Evolutionary conservation across 2,888 invertebrate genomes (phyloP).

Genomic region (Caenorhabditis sinica): DNA sequence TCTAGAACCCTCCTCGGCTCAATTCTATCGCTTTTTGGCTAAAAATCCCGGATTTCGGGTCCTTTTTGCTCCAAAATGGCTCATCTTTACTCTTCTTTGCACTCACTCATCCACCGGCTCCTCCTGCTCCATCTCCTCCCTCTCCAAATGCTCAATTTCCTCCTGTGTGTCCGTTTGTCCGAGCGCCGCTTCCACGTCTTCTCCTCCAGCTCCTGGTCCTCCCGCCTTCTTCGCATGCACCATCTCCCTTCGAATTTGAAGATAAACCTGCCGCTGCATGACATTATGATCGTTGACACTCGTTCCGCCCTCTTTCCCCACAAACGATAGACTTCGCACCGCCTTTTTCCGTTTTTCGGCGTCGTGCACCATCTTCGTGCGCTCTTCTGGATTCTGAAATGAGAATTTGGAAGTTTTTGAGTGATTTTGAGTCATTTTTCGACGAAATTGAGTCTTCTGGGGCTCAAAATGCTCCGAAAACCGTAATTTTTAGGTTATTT

Average conservation of each 20-base stretch:
- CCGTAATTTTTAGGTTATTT: no score
- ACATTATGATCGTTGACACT: conserved; percentile 61
- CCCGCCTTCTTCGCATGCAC: conserved; percentile 18
- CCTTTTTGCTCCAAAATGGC: neutral
- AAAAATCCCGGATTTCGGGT: no score
- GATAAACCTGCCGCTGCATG: conserved; percentile 54
- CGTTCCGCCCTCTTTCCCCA: conserved; percentile 59
- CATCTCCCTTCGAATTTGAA: conserved; percentile 39
- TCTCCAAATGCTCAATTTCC: neutral
- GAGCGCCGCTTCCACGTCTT: neutral
- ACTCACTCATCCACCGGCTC: neutral
- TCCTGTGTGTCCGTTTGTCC: neutral
- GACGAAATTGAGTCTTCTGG: no score
- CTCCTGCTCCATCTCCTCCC: neutral
- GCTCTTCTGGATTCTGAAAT: conserved; percentile 47
- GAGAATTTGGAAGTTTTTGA: no score
- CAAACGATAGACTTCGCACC: conserved; percentile 48
- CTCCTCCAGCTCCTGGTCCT: conserved; percentile 1
- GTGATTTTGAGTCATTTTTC: no score
- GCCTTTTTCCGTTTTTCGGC: conserved; percentile 47
- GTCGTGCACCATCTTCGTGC: conserved; percentile 32
- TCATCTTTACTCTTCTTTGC: no score
- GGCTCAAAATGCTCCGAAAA: no score
- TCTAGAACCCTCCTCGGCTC: no score
- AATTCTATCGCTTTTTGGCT: no score